Base-by-base conservation (phyloP, 2,888 invertebrate genomes). In the Napeogenes sylphis region DNA sequence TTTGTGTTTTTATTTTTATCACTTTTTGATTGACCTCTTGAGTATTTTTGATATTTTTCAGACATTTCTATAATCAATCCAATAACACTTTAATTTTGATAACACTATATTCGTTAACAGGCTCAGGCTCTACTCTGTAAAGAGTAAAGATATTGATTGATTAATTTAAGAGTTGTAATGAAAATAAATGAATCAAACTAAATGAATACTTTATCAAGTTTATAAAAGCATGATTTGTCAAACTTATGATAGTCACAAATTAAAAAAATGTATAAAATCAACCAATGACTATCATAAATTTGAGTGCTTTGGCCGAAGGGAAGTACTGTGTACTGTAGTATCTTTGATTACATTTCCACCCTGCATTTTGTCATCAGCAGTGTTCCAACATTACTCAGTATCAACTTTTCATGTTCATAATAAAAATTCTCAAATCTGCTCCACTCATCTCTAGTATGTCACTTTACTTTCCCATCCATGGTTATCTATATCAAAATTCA, bases 301-400 rank as follows among this genome's bases (percentile, higher is more conserved):
- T 85, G 82, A 82, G 81, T 75, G 66, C 56, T 73, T 70, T 70
- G 71, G 71, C 73, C 74, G 73, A 66, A 66, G 70, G 70, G 67
- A 78, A 73, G 77, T 75, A 81, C 81, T 82, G 80, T 78, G 75
- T 85, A 87, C 85, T 87, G 81, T 84, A 80, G 83, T 85, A 80
- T 85, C 81, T 83, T 82, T 85, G 89, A 87, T 90, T 90, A 89
- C 90, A 88, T 90, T 89, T 87, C 89, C 85, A 89, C 89, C 87
- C 81, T 80, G 83, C 77, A 80, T 75, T 77, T 75, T 75, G 78
- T 76, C 80, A 79, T 80, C 80, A 74, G 75, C 75, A 75, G 67
- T 70, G 77, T 78, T 76, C 78, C 81, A 82, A 84, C 83, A 85
- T 81, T 81, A 83, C 79, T 82, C 74, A 81, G 79, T 81, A 70